These are phyloP conservation scores for Xenopus petersii DNA, from an alignment of 2,797 vertebrate genomes.

Conservation along the genomic window DNA sequence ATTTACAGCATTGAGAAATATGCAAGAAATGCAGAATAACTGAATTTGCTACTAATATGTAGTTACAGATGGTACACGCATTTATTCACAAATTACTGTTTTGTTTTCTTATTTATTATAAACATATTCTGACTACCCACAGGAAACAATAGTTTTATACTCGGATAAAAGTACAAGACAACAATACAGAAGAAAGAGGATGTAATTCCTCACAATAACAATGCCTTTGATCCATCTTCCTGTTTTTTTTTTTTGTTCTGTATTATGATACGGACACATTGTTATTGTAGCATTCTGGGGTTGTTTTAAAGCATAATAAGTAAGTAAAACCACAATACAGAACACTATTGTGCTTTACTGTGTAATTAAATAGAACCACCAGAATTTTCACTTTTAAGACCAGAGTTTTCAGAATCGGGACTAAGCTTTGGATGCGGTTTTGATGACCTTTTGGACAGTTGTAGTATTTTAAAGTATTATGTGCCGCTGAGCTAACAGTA, in stretches of 20 bases:
- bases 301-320: constrained; percentile 13
- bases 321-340: constrained; percentile 2
- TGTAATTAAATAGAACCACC: constrained; percentile 17
- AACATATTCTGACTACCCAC: no score
- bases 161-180: no score
- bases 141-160: no score
- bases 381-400: constrained; percentile 1
- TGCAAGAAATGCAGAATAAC: no score
- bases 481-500: constrained; percentile 6
- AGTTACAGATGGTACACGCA: no score
- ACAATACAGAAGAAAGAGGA: no score
- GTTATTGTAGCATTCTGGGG: constrained; percentile 1
- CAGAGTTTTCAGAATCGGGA: constrained; percentile 6
- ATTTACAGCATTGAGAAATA: no score
- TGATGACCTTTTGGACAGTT: constrained; percentile 13
- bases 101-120: no score
- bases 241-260: background rate
- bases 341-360: background rate
- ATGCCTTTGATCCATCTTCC: background rate
- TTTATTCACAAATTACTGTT: no score
- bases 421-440: constrained; percentile 9
- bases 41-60: no score
- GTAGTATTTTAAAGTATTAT: constrained; percentile 12
- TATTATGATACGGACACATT: background rate
- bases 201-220: no score